Conservation (phyloP, 2,797 vertebrate species). For the Hypotaenidia philippensis region DNA sequence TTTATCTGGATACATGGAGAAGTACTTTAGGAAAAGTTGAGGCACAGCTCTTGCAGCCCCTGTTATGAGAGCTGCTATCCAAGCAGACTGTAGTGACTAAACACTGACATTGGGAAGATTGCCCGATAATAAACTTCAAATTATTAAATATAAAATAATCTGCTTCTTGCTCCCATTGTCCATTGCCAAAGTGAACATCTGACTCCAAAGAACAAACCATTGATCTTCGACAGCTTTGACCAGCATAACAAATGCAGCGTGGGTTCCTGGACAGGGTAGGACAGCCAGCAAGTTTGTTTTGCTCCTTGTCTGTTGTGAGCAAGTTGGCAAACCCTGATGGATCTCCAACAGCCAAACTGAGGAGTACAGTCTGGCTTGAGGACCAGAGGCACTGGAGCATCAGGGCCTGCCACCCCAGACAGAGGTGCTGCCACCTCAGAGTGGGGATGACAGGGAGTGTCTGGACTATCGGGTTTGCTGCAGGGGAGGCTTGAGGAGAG, state of each 20-base stretch:
- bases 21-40: not conserved
- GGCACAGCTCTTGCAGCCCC: not conserved
- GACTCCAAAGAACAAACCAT: not conserved
- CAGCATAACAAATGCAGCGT: rapidly evolving
- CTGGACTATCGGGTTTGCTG: not conserved
- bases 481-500: not conserved
- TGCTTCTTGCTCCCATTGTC: not conserved
- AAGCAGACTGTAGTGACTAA: not conserved
- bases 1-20: not conserved
- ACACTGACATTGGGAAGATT: not conserved
- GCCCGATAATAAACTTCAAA: not conserved
- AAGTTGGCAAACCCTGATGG: not conserved
- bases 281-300: not conserved
- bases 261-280: not conserved
- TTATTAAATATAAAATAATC: not conserved
- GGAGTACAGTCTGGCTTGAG: not conserved
- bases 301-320: rapidly evolving
- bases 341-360: not conserved
- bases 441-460: not conserved
- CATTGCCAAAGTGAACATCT: not conserved
- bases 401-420: not conserved
- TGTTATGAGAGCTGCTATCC: not conserved
- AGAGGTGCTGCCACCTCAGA: not conserved
- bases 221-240: not conserved
- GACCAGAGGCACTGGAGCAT: not conserved